Base-by-base conservation (phyloP, 2,888 invertebrate genomes). In the Rhorus exstirpatorius region DNA sequence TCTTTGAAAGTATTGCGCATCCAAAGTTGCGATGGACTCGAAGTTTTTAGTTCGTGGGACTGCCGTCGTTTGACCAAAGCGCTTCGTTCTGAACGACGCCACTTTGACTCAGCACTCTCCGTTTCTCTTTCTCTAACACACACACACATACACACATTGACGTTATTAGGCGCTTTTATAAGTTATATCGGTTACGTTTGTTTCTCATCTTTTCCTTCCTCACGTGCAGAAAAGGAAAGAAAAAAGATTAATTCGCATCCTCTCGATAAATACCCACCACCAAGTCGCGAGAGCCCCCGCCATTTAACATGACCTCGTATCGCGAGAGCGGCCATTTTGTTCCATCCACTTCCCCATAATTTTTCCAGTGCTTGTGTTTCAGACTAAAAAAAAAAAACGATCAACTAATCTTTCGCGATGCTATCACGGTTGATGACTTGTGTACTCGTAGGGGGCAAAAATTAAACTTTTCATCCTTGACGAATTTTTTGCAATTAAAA, bases 181-280 rank as follows among this genome's bases (percentile, higher is more conserved):
- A 60, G 65, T 79, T 79, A 67, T 55, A 70, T 71, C 71, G 70
- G 65, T 79, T 82, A 82, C 58, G 41, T 41, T 83, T 51, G 19
- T 60, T 79, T 81, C 60, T 58, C 35, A 44, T 19, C 35, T 51
- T 26, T 72, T 53, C 53, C 58, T 35, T 41, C 35, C 21, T 14
- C 41, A 60, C 31, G 31, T 53, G 71, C 10, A 53, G 58, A 75
- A 74, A 38, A 71, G 44, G 51, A 7, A 53, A 49, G 55, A 75
- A 76, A 35, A 68, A 49, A 14, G 38, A 53, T 77, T 41, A 51
- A 63, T 53, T 67, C 60, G 74, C 74, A 70, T 74, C 53, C 75
- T 83, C 75, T 79, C 77, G 76, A 84, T 79, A n/a, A 74, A 63
- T 90, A 91, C 91, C 91, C 91, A 89, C 87, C 90, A 90, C 91